A percentile compares a stretch with the other conserved stretches of the same genome.
These are phyloP conservation scores for Crypturellus undulatus DNA, from an alignment of 2,113 vertebrate species.

Conservation along the genomic window DNA sequence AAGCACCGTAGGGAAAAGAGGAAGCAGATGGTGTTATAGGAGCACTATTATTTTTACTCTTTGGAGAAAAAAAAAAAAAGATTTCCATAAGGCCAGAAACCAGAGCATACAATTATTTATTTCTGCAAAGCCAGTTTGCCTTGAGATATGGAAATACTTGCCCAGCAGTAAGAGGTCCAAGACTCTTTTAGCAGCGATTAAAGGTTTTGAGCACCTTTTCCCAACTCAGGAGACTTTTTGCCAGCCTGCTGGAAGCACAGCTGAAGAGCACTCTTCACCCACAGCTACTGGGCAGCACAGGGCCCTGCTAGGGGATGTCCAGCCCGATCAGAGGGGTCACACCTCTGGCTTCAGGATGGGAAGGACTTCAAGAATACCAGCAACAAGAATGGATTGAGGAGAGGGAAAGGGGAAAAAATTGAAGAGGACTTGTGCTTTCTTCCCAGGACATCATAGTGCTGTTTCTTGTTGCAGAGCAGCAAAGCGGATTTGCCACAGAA, in stretches of 20 bases:
- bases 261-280: neutral
- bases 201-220: neutral
- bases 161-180: accelerated
- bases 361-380: no score
- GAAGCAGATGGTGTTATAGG: neutral
- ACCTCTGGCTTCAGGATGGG: accelerated
- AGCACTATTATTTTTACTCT: neutral
- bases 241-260: neutral
- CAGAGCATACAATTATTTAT: accelerated
- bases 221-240: accelerated
- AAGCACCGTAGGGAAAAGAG: neutral
- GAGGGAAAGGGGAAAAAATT: no score
- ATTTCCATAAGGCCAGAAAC: neutral
- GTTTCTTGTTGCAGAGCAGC: neutral
- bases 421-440: accelerated
- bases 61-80: accelerated
- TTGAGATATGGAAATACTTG: neutral
- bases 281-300: no score
- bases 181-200: no score
- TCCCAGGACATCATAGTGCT: accelerated
- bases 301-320: neutral
- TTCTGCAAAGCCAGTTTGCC: neutral
- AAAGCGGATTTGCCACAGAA: neutral
- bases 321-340: accelerated
- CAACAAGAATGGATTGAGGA: neutral